phyloP scores from a whole-genome alignment of 2,888 invertebrate genomes.

The Girardia tigrina region DNA sequence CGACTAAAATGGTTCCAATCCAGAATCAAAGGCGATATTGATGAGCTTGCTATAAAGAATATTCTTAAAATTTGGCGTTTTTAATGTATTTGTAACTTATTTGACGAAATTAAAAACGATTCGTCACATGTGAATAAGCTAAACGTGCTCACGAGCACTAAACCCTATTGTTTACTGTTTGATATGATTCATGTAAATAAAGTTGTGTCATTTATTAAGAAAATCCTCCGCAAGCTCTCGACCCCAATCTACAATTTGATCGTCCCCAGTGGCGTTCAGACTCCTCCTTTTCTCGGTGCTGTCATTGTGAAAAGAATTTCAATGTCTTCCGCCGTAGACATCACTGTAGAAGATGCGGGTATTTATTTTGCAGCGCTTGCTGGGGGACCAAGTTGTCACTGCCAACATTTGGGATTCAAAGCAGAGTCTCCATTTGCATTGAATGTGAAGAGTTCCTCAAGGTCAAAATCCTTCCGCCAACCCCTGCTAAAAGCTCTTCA shows the following conservation, averaged over 20 bases:
- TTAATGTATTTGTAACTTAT: no score
- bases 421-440: conserved; percentile 21
- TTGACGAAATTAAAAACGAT: no score
- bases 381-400: conserved; percentile 15
- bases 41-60: no score
- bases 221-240: not conserved
- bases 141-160: no score
- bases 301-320: conserved; percentile 56
- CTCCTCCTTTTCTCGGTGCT: not conserved
- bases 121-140: no score
- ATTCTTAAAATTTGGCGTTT: no score
- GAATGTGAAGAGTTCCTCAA: conserved; percentile 26
- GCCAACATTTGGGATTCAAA: conserved; percentile 27
- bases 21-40: no score
- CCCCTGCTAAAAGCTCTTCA: not conserved
- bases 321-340: conserved; percentile 85
- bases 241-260: not conserved
- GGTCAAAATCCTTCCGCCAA: not conserved
- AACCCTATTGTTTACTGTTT: no score
- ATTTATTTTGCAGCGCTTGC: conserved; percentile 39
- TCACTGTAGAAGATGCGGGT: conserved; percentile 89
- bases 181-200: no score
- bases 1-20: no score
- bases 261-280: not conserved
- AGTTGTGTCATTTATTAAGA: not conserved